Percentiles rank a stretch among this genome's conserved stretches.
These are phyloP conservation scores for Athrips mouffetella DNA, from an alignment of 2,888 invertebrate genomes.

Conservation along the genomic window DNA sequence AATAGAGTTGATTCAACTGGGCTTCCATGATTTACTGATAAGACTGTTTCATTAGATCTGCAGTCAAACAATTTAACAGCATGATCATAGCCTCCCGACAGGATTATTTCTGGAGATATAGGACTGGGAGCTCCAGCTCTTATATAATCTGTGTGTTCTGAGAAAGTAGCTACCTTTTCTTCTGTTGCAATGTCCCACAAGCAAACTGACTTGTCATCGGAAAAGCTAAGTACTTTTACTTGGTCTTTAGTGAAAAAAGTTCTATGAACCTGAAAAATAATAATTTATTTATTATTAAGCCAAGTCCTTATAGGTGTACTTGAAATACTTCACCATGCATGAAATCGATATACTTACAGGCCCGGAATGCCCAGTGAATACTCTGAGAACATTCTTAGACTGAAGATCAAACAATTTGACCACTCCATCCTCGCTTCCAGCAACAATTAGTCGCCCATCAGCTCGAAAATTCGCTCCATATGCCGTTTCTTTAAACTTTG, in stretches of 20 bases:
- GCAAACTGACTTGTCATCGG: slow-evolving; percentile 91
- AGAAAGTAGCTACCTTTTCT: slow-evolving; percentile 81
- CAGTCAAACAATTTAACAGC: slow-evolving; percentile 92
- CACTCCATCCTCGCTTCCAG: slow-evolving; percentile 92
- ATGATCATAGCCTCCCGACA: slow-evolving; percentile 95
- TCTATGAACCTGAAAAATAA: slow-evolving; percentile 81
- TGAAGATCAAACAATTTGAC: slow-evolving; percentile 93
- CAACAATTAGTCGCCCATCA: slow-evolving; percentile 90
- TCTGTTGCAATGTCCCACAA: slow-evolving; percentile 96
- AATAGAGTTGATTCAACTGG: slow-evolving; percentile 94
- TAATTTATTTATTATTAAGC: not conserved
- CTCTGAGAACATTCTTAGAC: slow-evolving; percentile 87
- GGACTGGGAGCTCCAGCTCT: slow-evolving; percentile 90
- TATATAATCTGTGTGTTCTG: slow-evolving; percentile 88
- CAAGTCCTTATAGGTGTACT: not conserved
- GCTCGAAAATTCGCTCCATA: slow-evolving; percentile 90
- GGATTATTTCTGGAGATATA: slow-evolving; percentile 84
- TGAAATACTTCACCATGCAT: not conserved
- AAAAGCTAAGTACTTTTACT: slow-evolving; percentile 89
- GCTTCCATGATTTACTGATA: slow-evolving; percentile 90
- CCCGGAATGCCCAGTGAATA: slow-evolving; percentile 90
- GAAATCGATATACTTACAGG: slow-evolving; percentile 71
- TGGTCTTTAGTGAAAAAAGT: slow-evolving; percentile 89
- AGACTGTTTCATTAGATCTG: slow-evolving; percentile 82
- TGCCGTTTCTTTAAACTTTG: slow-evolving; percentile 88